phyloP scores from a whole-genome alignment of 2,888 invertebrate genomes.

The Diarsia dahlii region DNA sequence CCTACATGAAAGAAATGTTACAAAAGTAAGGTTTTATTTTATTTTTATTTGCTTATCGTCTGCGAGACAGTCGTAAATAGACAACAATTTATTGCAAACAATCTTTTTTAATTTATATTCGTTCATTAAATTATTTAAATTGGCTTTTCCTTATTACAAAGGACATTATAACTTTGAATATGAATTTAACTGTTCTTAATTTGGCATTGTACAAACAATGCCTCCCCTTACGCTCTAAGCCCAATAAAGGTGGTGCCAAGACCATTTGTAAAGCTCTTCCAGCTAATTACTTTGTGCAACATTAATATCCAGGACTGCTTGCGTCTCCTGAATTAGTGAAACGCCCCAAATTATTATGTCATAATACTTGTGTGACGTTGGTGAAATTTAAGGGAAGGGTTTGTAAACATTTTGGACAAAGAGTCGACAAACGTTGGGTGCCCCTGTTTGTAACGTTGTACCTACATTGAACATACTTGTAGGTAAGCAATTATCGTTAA shows the following conservation, averaged over 20 bases:
- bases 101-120: background rate
- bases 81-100: background rate
- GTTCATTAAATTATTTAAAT: background rate
- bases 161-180: background rate
- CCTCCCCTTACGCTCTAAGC: constrained; percentile 45
- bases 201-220: constrained; percentile 41
- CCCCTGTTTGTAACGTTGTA: constrained; percentile 37
- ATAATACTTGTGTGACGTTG: constrained; percentile 51
- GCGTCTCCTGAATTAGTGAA: constrained; percentile 60
- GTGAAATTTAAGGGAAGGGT: constrained; percentile 49
- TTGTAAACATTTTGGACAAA: constrained; percentile 58
- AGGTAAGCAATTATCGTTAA: constrained; percentile 48
- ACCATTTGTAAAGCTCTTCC: constrained; percentile 67
- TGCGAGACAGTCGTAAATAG: background rate
- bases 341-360: constrained; percentile 63
- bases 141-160: background rate
- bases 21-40: background rate
- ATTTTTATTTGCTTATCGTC: background rate
- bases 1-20: constrained; percentile 9
- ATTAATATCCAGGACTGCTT: constrained; percentile 66
- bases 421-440: constrained; percentile 32
- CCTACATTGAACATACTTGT: constrained; percentile 28
- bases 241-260: constrained; percentile 62
- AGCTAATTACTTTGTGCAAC: constrained; percentile 68
- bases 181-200: constrained; percentile 29